Evolutionary conservation across 92 coral and sea anemone genomes (phyloP), one percentile per base, ranked within the genome.

Genomic region (Phenganax stokvisi): DNA sequence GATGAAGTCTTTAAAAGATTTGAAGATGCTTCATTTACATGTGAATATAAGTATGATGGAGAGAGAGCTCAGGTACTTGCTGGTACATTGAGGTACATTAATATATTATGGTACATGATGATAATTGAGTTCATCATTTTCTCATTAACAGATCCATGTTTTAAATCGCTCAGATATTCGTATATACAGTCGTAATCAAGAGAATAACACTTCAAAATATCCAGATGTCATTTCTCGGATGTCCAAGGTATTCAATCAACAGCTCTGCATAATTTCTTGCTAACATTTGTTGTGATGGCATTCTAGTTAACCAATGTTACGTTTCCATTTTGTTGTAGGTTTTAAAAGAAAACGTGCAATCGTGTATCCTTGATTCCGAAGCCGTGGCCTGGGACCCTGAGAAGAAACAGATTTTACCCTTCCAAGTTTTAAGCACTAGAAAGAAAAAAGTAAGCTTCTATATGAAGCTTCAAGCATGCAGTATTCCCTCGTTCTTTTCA

Each of bases 341-440:
- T 52, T 67, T 86, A 54, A 83, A 84, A 51, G 89, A 85, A 10
- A 86, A 89, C n/a, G 90, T 96, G 54, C 89, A 85, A 81, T 92
- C 99, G 37, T 96, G 92, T 80, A 96, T 96, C 68, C 87, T 96
- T 52, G 99, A 96, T 74, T 85, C 97, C 15, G 99, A 96, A 74
- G 97, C 96, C 47, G 99, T 96, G 6, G 99, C 99, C 0, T 96
- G 99, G 99, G 99, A 96, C 85, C 84, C 91, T 68, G 97, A 92
- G 54, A 96, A 90, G 90, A 87, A 92, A 83, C 99, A 96, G 79
- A 96, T 96, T 63, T 87, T 96, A n/a, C 99, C 99, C 17, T 96
- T 96, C 85, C 99, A 96, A 83, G 78, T 96, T 66, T 92, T 96
- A 12, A 96, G 99, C 76, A 96, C 99, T 15, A 85, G 99, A 74